Evolutionary conservation across 2,797 vertebrate species (phyloP).

Genomic region (Gouania willdenowi): DNA sequence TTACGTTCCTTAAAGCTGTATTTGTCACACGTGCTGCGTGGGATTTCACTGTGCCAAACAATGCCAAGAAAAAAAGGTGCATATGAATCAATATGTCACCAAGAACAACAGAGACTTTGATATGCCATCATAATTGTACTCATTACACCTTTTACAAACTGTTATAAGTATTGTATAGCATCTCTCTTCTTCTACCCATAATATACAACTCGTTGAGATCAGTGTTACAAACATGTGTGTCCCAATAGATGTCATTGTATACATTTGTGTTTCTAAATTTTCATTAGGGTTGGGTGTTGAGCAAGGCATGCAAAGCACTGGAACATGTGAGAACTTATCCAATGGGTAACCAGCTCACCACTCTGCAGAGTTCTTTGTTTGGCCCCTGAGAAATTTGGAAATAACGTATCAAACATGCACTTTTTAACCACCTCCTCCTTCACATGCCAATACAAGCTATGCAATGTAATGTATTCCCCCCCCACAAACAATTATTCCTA

Average conservation of each 20-base stretch:
- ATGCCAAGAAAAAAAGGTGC: slow-evolving; percentile 40
- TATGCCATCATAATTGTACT: slow-evolving; percentile 28
- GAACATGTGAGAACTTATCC: slow-evolving; percentile 12
- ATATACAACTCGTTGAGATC: slow-evolving; percentile 40
- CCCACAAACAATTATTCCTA: slow-evolving; percentile 50
- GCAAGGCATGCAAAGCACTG: slow-evolving; percentile 9
- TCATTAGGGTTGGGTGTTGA: slow-evolving; percentile 35
- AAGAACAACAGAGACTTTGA: slow-evolving; percentile 10
- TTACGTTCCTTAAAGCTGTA: slow-evolving; percentile 33
- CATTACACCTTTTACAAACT: neutral
- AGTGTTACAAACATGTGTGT: slow-evolving; percentile 52
- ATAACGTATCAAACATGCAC: slow-evolving; percentile 56
- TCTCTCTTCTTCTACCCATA: slow-evolving; percentile 47
- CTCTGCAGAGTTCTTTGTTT: slow-evolving; percentile 4
- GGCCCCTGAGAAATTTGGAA: slow-evolving; percentile 37
- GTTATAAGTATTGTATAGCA: slow-evolving; percentile 44
- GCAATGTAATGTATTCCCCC: slow-evolving; percentile 69
- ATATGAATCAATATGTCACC: slow-evolving; percentile 32
- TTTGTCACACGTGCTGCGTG: slow-evolving; percentile 38
- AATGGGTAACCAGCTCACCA: neutral
- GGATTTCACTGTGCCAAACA: slow-evolving; percentile 35
- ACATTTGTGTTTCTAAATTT: slow-evolving; percentile 49
- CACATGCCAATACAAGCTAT: slow-evolving; percentile 66
- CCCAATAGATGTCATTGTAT: slow-evolving; percentile 61
- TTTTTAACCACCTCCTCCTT: slow-evolving; percentile 54